Evolutionary conservation across 2,797 vertebrate genomes (phyloP), one percentile per base, ranked within the genome.

Genomic region (Pipistrellus kuhlii): DNA sequence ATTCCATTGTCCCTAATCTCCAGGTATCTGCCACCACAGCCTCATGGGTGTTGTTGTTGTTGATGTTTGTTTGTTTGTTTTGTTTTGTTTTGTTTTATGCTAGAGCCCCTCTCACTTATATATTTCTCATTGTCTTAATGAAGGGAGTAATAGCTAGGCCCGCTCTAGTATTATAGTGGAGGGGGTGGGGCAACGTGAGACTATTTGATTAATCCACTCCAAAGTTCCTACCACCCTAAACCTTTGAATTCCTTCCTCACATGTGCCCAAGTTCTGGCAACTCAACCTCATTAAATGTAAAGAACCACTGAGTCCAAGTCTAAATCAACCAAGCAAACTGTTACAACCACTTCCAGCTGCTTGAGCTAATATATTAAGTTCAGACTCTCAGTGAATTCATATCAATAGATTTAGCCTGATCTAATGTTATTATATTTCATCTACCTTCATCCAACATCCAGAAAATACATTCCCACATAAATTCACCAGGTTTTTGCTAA

Each of bases 401-500:
- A 55, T 77, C 48, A 84, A 64, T 84, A 76, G 57, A 91, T 6
- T 86, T 80, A 91, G 38, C 20, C 35, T 81, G 93, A 91, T 46
- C n/a, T 18, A 91, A 46, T 78, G 17, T 90, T 72, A 57, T 88
- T 85, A 80, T 77, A 82, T 44, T 91, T 25, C 38, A 94, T 85
- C 25, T 62, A 10, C 51, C 32, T 90, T 81, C 57, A 35, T 41
- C 59, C 59, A 93, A 73, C 32, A 95, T 80, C 6, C 51, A 73
- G 64, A 81, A 86, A 89, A 80, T 51, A 20, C 69, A 91, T 75
- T 77, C 23, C 14, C 76, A 91, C 17, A 76, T 75, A 94, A 95
- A 93, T 81, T 92, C 41, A 41, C 55, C 35, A 88, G 17, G 11
- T 88, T 85, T 91, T 83, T 95, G 18, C 12, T 51, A 66, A 68